Evolutionary conservation across 2,113 vertebrate species (phyloP).

Genomic region (Narcine bancroftii): DNA sequence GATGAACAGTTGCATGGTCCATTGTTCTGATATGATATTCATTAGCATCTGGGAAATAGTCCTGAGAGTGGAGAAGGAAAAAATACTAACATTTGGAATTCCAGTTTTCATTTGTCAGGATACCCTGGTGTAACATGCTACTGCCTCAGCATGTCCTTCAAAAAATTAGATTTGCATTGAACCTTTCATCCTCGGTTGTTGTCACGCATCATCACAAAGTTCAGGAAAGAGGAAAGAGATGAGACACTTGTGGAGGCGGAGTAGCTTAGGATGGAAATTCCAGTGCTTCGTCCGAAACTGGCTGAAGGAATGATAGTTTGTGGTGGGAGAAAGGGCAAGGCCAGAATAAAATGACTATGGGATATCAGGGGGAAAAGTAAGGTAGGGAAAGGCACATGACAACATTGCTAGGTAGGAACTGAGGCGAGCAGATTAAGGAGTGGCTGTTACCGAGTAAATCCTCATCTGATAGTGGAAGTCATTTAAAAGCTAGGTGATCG

Average conservation of each 20-base stretch:
- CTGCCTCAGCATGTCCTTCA: neutral
- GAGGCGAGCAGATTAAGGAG: too few species aligned
- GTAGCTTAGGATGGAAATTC: neutral
- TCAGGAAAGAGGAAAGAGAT: neutral
- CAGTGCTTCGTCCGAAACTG: neutral
- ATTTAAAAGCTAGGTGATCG: too few species aligned
- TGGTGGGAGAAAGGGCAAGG: neutral
- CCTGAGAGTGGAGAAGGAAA: neutral
- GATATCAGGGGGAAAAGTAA: neutral
- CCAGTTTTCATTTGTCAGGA: neutral
- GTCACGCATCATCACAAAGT: too few species aligned
- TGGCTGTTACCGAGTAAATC: too few species aligned
- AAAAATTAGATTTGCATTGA: neutral
- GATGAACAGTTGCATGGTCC: neutral
- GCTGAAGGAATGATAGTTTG: neutral
- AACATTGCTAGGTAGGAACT: too few species aligned
- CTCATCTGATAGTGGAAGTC: too few species aligned
- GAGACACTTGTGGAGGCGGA: neutral
- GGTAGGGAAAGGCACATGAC: too few species aligned
- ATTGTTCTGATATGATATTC: neutral
- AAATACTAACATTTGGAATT: neutral
- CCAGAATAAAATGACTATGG: neutral
- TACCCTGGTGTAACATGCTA: neutral
- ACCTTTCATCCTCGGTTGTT: neutral
- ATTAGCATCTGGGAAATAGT: neutral